Evolutionary conservation across 2,888 invertebrate genomes (phyloP), one percentile per base, ranked within the genome.

Genomic region (Rutpela maculata): DNA sequence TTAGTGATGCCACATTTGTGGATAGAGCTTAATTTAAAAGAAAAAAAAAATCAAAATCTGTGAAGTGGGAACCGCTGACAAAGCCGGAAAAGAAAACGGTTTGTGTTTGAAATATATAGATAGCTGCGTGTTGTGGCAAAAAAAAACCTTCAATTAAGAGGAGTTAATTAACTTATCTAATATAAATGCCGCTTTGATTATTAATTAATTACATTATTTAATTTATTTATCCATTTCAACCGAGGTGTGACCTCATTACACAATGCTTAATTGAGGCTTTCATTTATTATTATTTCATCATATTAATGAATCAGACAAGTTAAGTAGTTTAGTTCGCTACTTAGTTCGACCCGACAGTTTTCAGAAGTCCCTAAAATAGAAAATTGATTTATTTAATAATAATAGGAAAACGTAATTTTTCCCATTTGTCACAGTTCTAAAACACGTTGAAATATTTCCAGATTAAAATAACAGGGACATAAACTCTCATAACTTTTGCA

Each of bases 211-310:
- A 43, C 43, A 22, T 70, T 60, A 70, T 59, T 69, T 35, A 57
- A 57, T 35, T 57, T 70, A 60, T 70, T 60, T 66, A 66, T 50
- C 18, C 10, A 65, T 15, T 22, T 26, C 69, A 59, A 43, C 7
- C 60, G 60, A 70, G 38, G 69, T 70, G 43, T 70, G 70, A 62
- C 70, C 60, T 60, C 60, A 26, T 60, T 60, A 43, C 35, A 19
- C 38, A 70, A 38, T 70, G 60, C 60, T 60, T 70, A 70, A 70
- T 70, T 60, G 60, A 60, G 3, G 60, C 70, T 70, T 43, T 38
- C 19, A 55, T 26, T 26, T 26, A 26, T 67, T 67, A 67, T 18
- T 66, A 62, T 70, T 59, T 70, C 59, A 50, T 70, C 59, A 70
- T 22, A 43, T 60, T 43, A 70, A 60, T 50, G 69, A 70, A 70